Base-by-base conservation (phyloP, 1,140 invertebrate genomes). In the Anastrepha obliqua region DNA sequence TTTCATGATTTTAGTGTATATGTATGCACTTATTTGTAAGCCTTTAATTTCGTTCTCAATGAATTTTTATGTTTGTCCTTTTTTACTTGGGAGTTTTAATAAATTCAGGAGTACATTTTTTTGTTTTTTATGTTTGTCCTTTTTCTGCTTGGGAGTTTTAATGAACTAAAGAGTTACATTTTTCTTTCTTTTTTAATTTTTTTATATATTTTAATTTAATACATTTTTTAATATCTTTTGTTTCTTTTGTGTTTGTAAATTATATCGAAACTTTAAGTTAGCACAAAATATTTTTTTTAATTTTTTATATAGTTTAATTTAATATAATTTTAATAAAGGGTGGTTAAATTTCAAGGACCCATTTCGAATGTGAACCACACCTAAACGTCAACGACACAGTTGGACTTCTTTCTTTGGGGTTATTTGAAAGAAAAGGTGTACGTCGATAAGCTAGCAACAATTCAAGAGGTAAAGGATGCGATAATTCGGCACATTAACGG, bases 171-270 rank as follows among this genome's bases (percentile, higher is more conserved):
- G 29, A 29, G 29, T 29, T 29, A 29, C 29, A 29, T 29, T 29
- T 29, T 29, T 29, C 29, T 29, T 29, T 29, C 4, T 15, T 62
- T 62, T 20, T 62, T 17, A 20, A 62, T 62, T n/a, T 15, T 20
- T 62, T 62, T 62, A n/a, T 5, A n/a, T 62, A 62, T 62, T 62
- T 62, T n/a, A n/a, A 2, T 60, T 60, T 5, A 4, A 17, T 60
- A 1, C n/a, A 17, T 11, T 60, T 60, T n/a, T 11, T 65, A 74
- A 7, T 87, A 60, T 81, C 86, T 62, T 13, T 87, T 44, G 44
- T 87, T 89, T 89, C 67, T 87, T 17, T 74, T 87, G 58, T 86
- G 13, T 29, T 17, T 51, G 44, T 47, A 59, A 74, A 70, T 67
- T 74, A 74, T 74, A 55, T 55, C 51, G 0, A 55, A 6, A 15